Evolutionary conservation across 1,140 invertebrate genomes (phyloP).

Genomic region (Penaeus indicus): DNA sequence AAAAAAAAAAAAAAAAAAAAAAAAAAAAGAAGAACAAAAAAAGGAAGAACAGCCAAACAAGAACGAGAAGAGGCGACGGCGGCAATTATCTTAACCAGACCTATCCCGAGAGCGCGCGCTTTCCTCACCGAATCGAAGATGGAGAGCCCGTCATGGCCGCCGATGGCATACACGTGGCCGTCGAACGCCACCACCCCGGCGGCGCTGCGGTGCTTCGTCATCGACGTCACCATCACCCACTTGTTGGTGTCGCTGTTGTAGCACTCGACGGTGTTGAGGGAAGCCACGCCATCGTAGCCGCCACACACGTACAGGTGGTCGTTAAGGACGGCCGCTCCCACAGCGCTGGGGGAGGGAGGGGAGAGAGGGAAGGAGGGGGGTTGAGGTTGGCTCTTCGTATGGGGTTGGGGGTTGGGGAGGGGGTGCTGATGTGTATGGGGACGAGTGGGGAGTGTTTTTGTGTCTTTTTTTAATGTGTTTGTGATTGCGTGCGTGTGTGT

Average conservation of each 20-base stretch:
- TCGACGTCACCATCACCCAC: constrained; percentile 83
- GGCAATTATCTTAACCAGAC: no score
- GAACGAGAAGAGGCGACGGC: no score
- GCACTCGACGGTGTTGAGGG: constrained; percentile 81
- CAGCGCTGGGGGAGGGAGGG: constrained; percentile 75
- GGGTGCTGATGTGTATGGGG: no score
- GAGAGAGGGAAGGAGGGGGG: neutral
- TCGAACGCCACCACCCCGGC: constrained; percentile 88
- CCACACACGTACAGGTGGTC: constrained; percentile 88
- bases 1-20: no score
- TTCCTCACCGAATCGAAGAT: constrained; percentile 85
- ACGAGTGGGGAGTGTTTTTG: no score
- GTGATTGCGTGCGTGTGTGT: no score
- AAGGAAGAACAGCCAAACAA: no score
- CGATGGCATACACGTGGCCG: constrained; percentile 84
- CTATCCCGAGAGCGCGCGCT: no score
- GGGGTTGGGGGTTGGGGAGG: no score
- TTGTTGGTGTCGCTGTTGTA: constrained; percentile 82
- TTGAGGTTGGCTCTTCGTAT: neutral
- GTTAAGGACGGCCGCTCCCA: constrained; percentile 86
- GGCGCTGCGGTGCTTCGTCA: constrained; percentile 91
- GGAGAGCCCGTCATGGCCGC: constrained; percentile 89
- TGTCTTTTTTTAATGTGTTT: no score
- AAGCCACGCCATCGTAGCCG: constrained; percentile 82
- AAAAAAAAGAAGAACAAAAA: no score